Evolutionary conservation across 2,797 vertebrate genomes (phyloP).

Genomic region (Brotogeris chrysoptera): DNA sequence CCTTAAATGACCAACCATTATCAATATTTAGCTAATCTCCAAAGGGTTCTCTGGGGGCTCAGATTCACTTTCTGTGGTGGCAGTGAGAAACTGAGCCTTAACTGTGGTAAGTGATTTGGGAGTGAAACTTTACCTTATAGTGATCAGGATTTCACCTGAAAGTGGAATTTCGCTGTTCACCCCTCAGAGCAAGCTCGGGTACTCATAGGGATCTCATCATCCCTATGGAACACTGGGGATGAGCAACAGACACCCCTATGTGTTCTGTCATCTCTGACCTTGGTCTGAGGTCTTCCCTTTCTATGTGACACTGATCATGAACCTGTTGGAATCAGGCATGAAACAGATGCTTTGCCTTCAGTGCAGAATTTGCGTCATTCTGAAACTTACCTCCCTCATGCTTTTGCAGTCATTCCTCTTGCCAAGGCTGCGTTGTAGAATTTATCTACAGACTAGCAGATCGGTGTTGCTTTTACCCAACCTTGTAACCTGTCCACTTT

Average conservation of each 20-base stretch:
- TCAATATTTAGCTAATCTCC: background rate
- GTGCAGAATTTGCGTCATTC: background rate
- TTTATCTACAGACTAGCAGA: background rate
- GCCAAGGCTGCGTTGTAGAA: background rate
- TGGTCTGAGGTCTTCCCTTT: background rate
- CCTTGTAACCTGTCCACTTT: background rate
- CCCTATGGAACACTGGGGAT: background rate
- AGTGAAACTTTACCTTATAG: background rate
- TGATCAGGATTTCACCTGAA: background rate
- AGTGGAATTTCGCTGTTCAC: background rate
- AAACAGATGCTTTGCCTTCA: background rate
- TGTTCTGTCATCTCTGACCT: background rate
- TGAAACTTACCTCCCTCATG: background rate
- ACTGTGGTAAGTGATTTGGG: background rate
- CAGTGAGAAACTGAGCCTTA: background rate
- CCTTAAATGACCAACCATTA: conserved; percentile 12
- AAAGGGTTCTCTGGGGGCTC: background rate
- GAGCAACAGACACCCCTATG: background rate
- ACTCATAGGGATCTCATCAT: background rate
- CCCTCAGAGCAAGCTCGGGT: background rate
- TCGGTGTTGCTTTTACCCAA: background rate
- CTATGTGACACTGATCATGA: background rate
- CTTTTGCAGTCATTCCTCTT: background rate
- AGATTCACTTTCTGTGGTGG: background rate
- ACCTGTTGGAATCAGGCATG: background rate